These are phyloP conservation scores for Tethea ocularis DNA, from an alignment of 2,888 invertebrate genomes.

Conservation along the genomic window DNA sequence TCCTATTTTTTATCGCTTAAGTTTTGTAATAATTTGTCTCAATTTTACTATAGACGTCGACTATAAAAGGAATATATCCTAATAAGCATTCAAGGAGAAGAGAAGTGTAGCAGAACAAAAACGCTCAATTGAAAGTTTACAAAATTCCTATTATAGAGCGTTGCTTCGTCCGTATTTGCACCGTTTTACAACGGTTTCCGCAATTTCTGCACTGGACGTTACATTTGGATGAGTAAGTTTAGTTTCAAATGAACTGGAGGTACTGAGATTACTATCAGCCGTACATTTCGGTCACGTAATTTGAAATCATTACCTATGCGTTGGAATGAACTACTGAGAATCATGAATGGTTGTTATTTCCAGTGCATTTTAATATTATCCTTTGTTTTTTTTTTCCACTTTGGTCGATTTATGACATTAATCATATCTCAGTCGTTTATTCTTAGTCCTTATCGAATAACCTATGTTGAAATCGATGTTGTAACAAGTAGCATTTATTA, in stretches of 20 bases:
- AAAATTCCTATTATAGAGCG: conserved; percentile 35
- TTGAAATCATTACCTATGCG: conserved; percentile 9
- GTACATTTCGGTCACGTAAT: conserved; percentile 18
- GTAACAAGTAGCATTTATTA: conserved; percentile 66
- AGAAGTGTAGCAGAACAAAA: conserved; percentile 34
- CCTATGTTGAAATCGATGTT: conserved; percentile 63
- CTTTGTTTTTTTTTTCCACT: conserved; percentile 9
- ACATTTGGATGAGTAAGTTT: conserved; percentile 15
- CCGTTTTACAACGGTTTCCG: conserved; percentile 22
- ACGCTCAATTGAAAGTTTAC: conserved; percentile 31
- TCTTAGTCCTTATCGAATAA: conserved; percentile 44
- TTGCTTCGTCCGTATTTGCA: conserved; percentile 21
- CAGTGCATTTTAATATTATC: not conserved
- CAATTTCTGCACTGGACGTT: conserved; percentile 16
- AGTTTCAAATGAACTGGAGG: conserved; percentile 13
- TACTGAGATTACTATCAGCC: conserved; percentile 8
- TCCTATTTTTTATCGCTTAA: not conserved
- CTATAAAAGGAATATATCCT: conserved; percentile 24
- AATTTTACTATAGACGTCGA: conserved; percentile 13
- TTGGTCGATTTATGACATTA: no score
- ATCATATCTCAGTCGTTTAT: conserved; percentile 28
- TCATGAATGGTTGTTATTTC: conserved; percentile 2
- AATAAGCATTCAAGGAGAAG: conserved; percentile 47
- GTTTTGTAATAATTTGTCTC: not conserved
- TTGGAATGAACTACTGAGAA: conserved; percentile 6